Base-by-base conservation (phyloP, 2,113 vertebrate genomes). In the Tyrannus savana region DNA sequence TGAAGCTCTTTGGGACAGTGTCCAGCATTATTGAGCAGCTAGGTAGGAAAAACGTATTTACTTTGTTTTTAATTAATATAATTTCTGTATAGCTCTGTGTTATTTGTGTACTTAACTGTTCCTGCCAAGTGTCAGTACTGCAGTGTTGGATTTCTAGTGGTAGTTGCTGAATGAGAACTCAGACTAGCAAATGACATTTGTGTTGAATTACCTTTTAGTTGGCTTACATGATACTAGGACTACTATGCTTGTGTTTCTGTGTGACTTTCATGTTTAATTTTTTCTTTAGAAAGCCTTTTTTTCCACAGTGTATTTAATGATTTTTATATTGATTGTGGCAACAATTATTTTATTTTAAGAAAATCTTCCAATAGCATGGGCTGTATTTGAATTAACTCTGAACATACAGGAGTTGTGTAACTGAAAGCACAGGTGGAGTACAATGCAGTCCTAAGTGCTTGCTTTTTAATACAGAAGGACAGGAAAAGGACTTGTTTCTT, bases 21-120 rank as follows among this genome's bases (percentile, higher is more conserved):
- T 98, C 98, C 91, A 98, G 98, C 82, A 97, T 99, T 60, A 93
- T 99, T 67, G 98, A 99, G 58, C 97, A 99, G 64, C 96, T 99
- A n/a, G 98, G 99, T 99, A 97, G 71, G 97, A 93, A 95, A 95
- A 23, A 95, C 82, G 44, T 7, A 13, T 69, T 84, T 88, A 31
- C 21, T 73, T 50, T 80, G 12, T 2, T 79, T 73, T 79, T 47
- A 55, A n/a, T 63, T n/a, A 47, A 52, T 74, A 31, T 39, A 37
- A 30, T 62, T 84, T 72, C 5, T 76, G 1, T 81, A 1, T 78
- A 24, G 52, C 7, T 89, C 31, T 68, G 35, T 8, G 3, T 78
- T 22, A 71, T 21, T 63, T 64, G 4, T 39, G 14, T 66, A 44
- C 30, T 44, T 67, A 72, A 16, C 9, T 60, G 30, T 73, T 87